Evolutionary conservation across 2,797 vertebrate genomes (phyloP), one percentile per base, ranked within the genome.

Genomic region (Octomys mimax): DNA sequence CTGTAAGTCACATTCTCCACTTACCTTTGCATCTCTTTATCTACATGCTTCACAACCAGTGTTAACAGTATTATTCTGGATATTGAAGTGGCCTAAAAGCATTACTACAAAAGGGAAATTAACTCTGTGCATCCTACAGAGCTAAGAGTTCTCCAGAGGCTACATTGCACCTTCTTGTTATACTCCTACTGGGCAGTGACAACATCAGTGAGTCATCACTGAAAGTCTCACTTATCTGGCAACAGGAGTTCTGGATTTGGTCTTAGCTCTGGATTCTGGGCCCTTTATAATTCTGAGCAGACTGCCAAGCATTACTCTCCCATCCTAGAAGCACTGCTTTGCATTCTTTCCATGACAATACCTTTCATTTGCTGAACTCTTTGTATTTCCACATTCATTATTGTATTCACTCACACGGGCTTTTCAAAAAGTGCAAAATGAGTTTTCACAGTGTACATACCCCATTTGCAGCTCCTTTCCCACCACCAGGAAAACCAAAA

Each of bases 291-390:
- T 87, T 89, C 87, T 31, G 71, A 94, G 54, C 71, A 89, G 80
- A 5, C 52, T 85, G 49, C 46, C 18, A 9, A n/a, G 31, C 86
- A 75, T 64, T 61, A 52, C 28, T 36, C 71, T 89, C 57, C 33
- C 39, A 46, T 42, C 33, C 62, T 22, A n/a, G 83, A 68, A 39
- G 73, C 6, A 3, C n/a, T 1, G 1, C 39, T 87, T 46, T 42
- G 33, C 33, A 61, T 95, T 92, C 92, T 87, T 92, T 54, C 14
- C 26, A 62, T 28, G 39, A 92, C 71, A 82, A 84, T 87, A 24
- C 62, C 83, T 91, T 96, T 92, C 89, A 91, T 91, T 95, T 92
- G n/a, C n/a, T 59, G 73, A 75, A 94, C 21, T 57, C 93, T 91
- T 94, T 89, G 46, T 79, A 71, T 59, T 92, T 92, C 62, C 75